Evolutionary conservation across 1,140 invertebrate genomes (phyloP).

Genomic region (Cecropterus lyciades): DNA sequence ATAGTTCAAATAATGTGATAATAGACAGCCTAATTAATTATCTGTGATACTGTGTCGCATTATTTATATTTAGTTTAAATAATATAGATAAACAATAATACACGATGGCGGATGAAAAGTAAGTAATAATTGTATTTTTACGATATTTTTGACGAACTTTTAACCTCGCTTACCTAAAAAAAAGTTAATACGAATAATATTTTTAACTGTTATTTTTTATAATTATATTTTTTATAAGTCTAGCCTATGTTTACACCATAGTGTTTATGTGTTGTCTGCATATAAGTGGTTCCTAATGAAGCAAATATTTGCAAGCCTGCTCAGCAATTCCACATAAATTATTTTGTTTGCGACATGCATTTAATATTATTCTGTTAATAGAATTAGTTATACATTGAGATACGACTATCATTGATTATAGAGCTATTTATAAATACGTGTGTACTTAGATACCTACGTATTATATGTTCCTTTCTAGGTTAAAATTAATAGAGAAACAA

Average conservation of each 20-base stretch:
- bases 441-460: background rate
- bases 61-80: slow-evolving; percentile 40
- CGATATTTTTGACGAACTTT: slow-evolving; percentile 1
- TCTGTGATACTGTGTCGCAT: slow-evolving; percentile 63
- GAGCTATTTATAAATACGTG: background rate
- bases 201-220: too few species aligned
- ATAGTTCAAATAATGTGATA: slow-evolving; percentile 53
- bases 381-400: background rate
- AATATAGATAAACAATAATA: slow-evolving; percentile 28
- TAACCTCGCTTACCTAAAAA: background rate
- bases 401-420: background rate
- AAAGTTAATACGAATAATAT: too few species aligned
- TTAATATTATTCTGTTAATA: background rate
- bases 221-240: background rate
- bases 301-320: slow-evolving; percentile 4
- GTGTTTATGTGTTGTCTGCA: background rate
- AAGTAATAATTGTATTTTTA: slow-evolving; percentile 42
- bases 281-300: slow-evolving; percentile 2
- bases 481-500: too few species aligned
- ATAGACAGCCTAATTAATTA: slow-evolving; percentile 38
- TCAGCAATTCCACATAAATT: slow-evolving; percentile 4
- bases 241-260: background rate
- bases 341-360: slow-evolving; percentile 4
- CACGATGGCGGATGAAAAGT: slow-evolving; percentile 66
- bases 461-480: too few species aligned